Evolutionary conservation across 2,888 invertebrate genomes (phyloP), one percentile per base, ranked within the genome.

Genomic region (Adela reaumurella): DNA sequence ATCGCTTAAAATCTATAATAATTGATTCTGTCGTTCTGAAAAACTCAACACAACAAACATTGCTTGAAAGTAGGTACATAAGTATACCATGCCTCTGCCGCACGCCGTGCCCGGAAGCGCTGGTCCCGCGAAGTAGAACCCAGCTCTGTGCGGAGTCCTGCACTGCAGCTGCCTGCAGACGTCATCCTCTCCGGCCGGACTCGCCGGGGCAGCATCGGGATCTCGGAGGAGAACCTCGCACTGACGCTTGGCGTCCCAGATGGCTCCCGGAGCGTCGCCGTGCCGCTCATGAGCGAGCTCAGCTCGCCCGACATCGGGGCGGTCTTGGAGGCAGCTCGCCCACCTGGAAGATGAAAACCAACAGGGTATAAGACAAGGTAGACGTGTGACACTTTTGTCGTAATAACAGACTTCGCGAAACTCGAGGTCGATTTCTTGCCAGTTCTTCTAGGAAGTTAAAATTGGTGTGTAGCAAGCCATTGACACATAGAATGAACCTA

Each of bases 71-170:
- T n/a, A 6, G 29, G 19, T 18, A 29, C 24, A 44, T 18, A 19
- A 50, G n/a, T 45, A 67, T 57, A 88, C 88, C 76, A 80, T 84
- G 51, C 74, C 73, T 0, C 65, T 63, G 10, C 87, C 89, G 62
- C 92, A 92, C 17, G 81, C 67, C 0, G 91, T 92, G 44, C 92
- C 92, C 52, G 91, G 90, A 24, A 92, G 68, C n/a, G 92, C 92
- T 0, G 92, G 92, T 0, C 91, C 91, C 1, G 90, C 87, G 62
- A 84, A 85, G 64, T 88, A 90, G 68, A 83, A 88, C 11, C 89
- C 90, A 51, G 84, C 83, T 46, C 87, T 81, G 60, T 87, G 85
- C 28, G 90, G 89, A 17, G 87, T 85, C 59, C 84, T 82, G 61
- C 90, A 91, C 55, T 85, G 83, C 46, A 90, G 71, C 64, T 86